A percentile compares a stretch with the other conserved stretches of the same genome.
Conservation (phyloP, 2,888 invertebrate genomes). For the Dasysyrphus tricinctus region DNA sequence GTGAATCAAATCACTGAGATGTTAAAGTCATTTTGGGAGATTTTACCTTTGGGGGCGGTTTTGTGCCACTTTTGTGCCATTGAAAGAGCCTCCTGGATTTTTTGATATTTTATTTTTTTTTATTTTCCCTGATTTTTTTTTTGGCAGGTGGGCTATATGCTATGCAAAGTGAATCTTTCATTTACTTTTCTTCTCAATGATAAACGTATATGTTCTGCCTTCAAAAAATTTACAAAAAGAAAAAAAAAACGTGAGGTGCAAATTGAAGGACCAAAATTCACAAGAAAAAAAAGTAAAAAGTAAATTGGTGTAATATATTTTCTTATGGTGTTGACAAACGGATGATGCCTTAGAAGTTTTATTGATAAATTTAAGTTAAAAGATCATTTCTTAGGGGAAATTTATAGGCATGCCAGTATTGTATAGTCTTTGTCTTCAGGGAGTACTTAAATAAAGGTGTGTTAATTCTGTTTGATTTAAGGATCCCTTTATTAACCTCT, state of each 20-base stretch:
- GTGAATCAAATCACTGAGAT: constrained; percentile 73
- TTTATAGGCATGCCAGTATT: constrained; percentile 13
- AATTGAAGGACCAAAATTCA: constrained; percentile 39
- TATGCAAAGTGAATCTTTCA: constrained; percentile 52
- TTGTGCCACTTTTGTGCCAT: constrained; percentile 44
- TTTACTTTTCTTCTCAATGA: constrained; percentile 7
- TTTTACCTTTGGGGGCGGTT: constrained; percentile 66
- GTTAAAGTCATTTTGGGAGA: constrained; percentile 67
- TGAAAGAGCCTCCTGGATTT: constrained; percentile 41
- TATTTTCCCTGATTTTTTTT: too few relatives aligned
- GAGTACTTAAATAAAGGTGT: not conserved
- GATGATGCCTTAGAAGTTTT: constrained; percentile 48
- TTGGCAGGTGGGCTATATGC: constrained; percentile 23
- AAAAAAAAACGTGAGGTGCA: constrained; percentile 48
- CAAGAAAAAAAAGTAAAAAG: constrained; percentile 15
- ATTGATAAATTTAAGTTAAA: constrained; percentile 63
- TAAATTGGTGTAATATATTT: constrained; percentile 69
- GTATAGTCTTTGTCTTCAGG: not conserved
- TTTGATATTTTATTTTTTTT: too few relatives aligned
- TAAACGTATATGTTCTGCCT: constrained; percentile 2
- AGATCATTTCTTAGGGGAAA: constrained; percentile 28
- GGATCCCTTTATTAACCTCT: not conserved
- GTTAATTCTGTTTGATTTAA: constrained; percentile 4
- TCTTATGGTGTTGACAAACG: constrained; percentile 71
- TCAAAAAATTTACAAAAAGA: not conserved